Conservation (phyloP, 2,113 vertebrate genomes). For the Copsychus sechellarum region DNA sequence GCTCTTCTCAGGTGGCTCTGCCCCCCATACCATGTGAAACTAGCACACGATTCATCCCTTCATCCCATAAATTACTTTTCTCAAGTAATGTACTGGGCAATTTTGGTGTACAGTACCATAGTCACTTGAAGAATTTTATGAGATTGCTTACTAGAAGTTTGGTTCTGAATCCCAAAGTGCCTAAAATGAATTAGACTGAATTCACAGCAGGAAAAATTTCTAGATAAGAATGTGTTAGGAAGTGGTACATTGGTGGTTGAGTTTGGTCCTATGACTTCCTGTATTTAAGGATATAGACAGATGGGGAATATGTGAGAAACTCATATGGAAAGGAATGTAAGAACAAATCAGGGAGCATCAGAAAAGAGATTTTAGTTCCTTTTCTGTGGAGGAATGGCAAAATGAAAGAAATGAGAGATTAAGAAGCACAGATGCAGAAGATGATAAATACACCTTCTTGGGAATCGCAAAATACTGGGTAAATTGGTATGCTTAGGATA, state of each 20-base stretch:
- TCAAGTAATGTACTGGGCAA: neutral
- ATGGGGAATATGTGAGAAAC: neutral
- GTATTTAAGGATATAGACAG: neutral
- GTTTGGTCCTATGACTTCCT: neutral
- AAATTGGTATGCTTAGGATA: neutral
- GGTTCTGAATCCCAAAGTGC: neutral
- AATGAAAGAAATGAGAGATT: neutral
- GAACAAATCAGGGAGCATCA: neutral
- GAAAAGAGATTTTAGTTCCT: neutral
- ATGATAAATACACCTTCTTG: neutral
- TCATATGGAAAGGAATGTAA: neutral
- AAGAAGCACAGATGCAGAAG: neutral
- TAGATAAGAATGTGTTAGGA: neutral
- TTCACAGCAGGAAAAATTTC: neutral
- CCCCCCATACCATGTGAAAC: no score
- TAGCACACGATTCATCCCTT: no score
- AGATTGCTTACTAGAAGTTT: neutral
- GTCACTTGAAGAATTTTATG: neutral
- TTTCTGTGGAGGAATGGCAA: neutral
- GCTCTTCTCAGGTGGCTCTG: no score
- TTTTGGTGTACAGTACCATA: neutral
- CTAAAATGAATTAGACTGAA: neutral
- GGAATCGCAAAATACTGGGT: neutral
- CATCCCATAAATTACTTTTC: neutral
- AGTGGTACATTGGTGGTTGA: neutral